phyloP scores from a whole-genome alignment of 2,113 vertebrate genomes.

The Dasyornis broadbenti region DNA sequence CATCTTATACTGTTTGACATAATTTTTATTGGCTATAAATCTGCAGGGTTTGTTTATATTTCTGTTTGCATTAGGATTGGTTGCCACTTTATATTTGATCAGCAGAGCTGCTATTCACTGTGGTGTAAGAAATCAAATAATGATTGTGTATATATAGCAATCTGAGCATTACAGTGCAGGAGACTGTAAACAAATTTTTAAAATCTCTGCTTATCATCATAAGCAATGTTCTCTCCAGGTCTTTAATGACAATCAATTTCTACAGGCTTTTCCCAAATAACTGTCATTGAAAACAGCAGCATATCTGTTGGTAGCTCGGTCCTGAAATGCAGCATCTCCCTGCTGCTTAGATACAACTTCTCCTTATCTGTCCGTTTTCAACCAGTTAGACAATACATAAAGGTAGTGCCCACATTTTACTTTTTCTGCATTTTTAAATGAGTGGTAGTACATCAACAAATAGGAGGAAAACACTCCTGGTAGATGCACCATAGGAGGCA shows the following conservation, averaged over 20 bases:
- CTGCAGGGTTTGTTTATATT: not conserved
- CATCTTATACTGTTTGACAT: not conserved
- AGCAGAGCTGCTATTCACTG: not conserved
- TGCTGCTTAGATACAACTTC: not conserved
- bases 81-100: not conserved
- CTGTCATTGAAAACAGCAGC: not conserved
- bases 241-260: constrained; percentile 32
- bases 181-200: not conserved
- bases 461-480: not conserved
- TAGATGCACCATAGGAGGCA: not conserved
- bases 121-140: constrained; percentile 14
- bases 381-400: not conserved
- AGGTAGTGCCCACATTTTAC: not conserved
- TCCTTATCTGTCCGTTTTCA: not conserved
- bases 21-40: constrained; percentile 50
- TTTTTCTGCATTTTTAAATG: not conserved
- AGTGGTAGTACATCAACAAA: not conserved
- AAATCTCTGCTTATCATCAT: constrained; percentile 22
- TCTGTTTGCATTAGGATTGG: not conserved
- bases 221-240: not conserved
- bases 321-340: not conserved
- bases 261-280: constrained; percentile 21
- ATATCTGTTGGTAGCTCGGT: not conserved
- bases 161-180: not conserved
- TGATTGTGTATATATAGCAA: not conserved